phyloP scores from a whole-genome alignment of 2,113 vertebrate species.

The Lepidothrix coronata region DNA sequence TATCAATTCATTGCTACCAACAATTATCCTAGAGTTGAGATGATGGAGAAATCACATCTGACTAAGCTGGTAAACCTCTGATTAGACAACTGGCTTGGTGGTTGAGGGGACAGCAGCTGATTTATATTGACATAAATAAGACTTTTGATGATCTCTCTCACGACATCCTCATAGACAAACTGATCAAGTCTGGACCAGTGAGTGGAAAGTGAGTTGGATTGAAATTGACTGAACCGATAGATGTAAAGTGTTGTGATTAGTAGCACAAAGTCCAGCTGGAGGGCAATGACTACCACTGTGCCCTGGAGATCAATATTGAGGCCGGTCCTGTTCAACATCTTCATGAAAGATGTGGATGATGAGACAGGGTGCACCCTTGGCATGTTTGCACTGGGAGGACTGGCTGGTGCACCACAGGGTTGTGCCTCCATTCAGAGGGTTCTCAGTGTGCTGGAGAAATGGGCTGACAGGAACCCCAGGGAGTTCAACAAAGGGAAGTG shows the following conservation, averaged over 20 bases:
- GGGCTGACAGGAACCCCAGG: not conserved
- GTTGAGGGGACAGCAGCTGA: not conserved
- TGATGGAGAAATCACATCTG: not conserved
- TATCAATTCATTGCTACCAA: not conserved
- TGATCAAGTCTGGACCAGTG: not conserved
- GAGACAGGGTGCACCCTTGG: not conserved
- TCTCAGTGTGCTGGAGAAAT: not conserved
- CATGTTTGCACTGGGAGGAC: fast-evolving
- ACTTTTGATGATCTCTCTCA: not conserved
- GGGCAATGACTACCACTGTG: too few species aligned
- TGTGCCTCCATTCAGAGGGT: not conserved
- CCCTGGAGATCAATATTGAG: not conserved
- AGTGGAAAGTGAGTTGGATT: not conserved
- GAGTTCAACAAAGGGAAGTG: not conserved
- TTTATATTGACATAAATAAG: not conserved
- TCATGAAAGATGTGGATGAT: not conserved
- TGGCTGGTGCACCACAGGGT: not conserved
- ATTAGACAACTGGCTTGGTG: not conserved
- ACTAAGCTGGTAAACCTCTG: not conserved
- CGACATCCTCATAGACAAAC: not conserved
- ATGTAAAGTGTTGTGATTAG: not conserved
- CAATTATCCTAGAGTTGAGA: not conserved
- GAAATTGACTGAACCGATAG: not conserved
- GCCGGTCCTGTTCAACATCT: not conserved
- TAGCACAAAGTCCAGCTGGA: not conserved